Base-by-base conservation (phyloP, 2,113 vertebrate species). In the Ariopsis seemanni region DNA sequence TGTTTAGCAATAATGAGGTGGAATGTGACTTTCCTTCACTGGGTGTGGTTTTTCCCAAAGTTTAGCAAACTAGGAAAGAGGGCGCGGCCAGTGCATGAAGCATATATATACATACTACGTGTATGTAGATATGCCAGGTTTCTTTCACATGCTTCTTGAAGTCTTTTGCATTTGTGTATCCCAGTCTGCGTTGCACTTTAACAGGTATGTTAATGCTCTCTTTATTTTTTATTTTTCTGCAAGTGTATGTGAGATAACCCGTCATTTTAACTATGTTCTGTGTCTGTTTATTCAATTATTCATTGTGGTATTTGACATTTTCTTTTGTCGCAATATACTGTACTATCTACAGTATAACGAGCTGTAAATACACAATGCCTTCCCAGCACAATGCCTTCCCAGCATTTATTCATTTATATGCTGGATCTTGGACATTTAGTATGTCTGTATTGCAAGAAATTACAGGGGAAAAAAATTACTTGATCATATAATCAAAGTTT, bases 101-200 rank as follows among this genome's bases (percentile, higher is more conserved):
- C 63, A 74, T 87, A 50, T 25, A 82, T 20, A 87, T 92, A 93
- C 92, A 94, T 93, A 93, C 42, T 42, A 4, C 91, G 91, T 72
- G 17, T 0, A 83, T 88, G 77, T 85, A 8, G 62, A n/a, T 63
- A 84, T n/a, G 82, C 1, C 69, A 14, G 86, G 48, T 74, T 60
- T 81, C 25, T 42, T 85, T 57, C 17, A 65, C 58, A 52, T 58
- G 30, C 57, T 55, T 10, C 42, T 71, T 22, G 65, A 78, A 27
- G 48, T 67, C 69, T 67, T 52, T 74, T 60, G 25, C 4, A 25
- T 27, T n/a, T 80, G 62, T 83, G 34, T 34, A 18, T 83, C n/a
- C 63, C 69, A 27, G 15, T 77, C 42, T 86, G 9, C 17, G 48
- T 67, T 53, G 48, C 72, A 60, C 34, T 18, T 58, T 4, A 60